Evolutionary conservation across 2,113 vertebrate species (phyloP).

Genomic region (Mus pahari): DNA sequence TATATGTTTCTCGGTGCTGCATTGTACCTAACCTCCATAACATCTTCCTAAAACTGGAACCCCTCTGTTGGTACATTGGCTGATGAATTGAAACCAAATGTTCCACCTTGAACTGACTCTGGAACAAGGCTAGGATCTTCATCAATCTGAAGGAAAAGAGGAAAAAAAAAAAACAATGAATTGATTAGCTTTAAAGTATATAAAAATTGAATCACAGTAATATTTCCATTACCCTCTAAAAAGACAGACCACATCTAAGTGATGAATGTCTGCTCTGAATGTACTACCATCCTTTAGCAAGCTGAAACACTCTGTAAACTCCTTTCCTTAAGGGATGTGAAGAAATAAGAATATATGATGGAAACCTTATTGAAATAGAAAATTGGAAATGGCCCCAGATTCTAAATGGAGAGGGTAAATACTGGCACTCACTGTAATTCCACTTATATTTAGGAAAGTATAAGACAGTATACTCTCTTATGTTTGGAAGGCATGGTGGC

Average conservation of each 20-base stretch:
- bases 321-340: slow-evolving; percentile 12
- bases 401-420: not conserved
- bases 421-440: not conserved
- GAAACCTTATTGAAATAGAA: not conserved
- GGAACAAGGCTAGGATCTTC: slow-evolving; percentile 99
- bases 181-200: slow-evolving; percentile 53
- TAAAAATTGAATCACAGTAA: not conserved
- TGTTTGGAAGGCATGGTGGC: not conserved
- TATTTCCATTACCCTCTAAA: not conserved
- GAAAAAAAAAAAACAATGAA: slow-evolving; percentile 14
- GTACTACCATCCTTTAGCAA: slow-evolving; percentile 45
- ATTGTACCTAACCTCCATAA: slow-evolving; percentile 95
- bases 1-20: slow-evolving; percentile 94
- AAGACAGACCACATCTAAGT: not conserved
- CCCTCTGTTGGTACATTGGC: slow-evolving; percentile 99
- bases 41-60: slow-evolving; percentile 98
- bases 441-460: not conserved
- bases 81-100: slow-evolving; percentile 98
- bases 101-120: slow-evolving; percentile 98
- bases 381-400: not conserved
- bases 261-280: not conserved
- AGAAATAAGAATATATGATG: not conserved
- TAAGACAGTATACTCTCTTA: not conserved
- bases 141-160: slow-evolving; percentile 90
- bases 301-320: not conserved